Evolutionary conservation across 2,888 invertebrate genomes (phyloP), one percentile per base, ranked within the genome.

Genomic region (Hylaea fasciaria): DNA sequence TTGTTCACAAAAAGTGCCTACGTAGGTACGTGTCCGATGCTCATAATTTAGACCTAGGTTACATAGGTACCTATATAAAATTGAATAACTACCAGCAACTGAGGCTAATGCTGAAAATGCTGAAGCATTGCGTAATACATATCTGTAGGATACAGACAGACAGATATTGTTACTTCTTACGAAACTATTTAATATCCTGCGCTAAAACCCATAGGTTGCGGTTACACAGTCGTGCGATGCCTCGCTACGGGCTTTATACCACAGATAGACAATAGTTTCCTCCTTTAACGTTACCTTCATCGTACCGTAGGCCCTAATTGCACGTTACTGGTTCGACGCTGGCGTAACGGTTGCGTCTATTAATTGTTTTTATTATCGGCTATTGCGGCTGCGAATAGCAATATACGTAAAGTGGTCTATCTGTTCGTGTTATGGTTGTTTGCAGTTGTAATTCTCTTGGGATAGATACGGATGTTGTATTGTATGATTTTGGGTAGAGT

Each of bases 141-240:
- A 9, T 14, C 14, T 1, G 40, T 41, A 14, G 22, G 22, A n/a
- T n/a, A n/a, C 5, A 5, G 2, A 22, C 22, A 22, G 22, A 22
- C 40, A 37, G 35, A 44, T 32, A 32, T 4, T 32, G 32, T 29
- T 49, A 40, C 49, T 40, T 58, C 46, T 53, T 51, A 53, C 51
- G 45, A 45, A 59, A 58, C 57, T 57, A 65, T 60, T 62, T 57
- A 54, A 62, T 65, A 59, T 65, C 57, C 57, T 13, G 37, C 48
- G 44, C 44, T 28, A 46, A 52, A 57, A 56, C 56, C 52, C 50
- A 53, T 57, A 61, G 51, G 57, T 59, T 58, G 58, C 51, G 57
- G 60, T 66, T 66, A 61, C 45, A 40, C 32, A 57, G 54, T 57
- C 58, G 57, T 60, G 53, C 59, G 22, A 56, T 29, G 52, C 44